phyloP scores from a whole-genome alignment of 1,140 invertebrate species.

The Sinonovacula constricta region DNA sequence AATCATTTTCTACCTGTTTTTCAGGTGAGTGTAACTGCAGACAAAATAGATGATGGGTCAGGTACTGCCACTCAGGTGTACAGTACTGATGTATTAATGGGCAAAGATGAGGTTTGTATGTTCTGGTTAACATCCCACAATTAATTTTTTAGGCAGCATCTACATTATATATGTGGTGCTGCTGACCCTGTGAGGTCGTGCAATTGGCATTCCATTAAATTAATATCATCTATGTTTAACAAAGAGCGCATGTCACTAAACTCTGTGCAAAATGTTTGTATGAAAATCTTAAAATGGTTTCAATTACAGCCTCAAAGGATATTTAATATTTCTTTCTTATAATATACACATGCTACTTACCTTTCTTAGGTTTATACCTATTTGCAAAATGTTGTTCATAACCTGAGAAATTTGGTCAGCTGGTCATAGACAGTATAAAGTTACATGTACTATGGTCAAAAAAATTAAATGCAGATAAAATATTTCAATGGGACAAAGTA shows the following conservation, averaged over 20 bases:
- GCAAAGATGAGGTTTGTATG: constrained; percentile 65
- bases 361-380: too few species aligned
- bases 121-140: background rate
- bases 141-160: background rate
- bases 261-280: background rate
- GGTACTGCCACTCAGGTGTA: constrained; percentile 43
- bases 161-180: too few species aligned
- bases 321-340: too few species aligned
- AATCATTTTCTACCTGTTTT: constrained; percentile 12
- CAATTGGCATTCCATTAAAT: too few species aligned
- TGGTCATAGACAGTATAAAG: too few species aligned
- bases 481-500: background rate
- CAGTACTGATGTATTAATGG: constrained; percentile 63
- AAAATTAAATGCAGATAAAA: background rate
- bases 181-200: too few species aligned
- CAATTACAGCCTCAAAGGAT: background rate
- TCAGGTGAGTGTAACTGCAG: constrained; percentile 59
- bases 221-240: background rate
- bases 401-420: too few species aligned
- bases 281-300: background rate
- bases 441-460: too few species aligned
- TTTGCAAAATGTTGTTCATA: too few species aligned
- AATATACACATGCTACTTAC: too few species aligned
- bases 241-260: background rate
- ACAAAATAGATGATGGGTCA: constrained; percentile 56